Evolutionary conservation across 2,888 invertebrate species (phyloP).

Genomic region (Acronicta aceris): DNA sequence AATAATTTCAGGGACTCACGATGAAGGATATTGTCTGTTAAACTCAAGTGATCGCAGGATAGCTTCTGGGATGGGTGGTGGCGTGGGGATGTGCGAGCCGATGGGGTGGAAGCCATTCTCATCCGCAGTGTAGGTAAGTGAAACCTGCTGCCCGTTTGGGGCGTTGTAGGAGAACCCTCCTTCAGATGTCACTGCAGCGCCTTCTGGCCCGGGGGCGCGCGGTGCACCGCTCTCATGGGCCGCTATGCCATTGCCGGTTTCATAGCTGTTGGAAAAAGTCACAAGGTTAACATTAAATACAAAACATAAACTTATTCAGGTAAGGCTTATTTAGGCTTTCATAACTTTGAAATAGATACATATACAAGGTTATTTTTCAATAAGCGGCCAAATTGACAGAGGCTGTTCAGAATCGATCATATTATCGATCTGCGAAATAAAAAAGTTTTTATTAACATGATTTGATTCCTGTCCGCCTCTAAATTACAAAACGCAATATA

Average conservation of each 20-base stretch:
- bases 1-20: constrained; percentile 64
- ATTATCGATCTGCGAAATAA: too few species aligned
- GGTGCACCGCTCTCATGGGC: constrained; percentile 88
- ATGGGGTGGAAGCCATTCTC: constrained; percentile 91
- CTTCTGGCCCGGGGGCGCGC: constrained; percentile 84
- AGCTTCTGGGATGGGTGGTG: constrained; percentile 88
- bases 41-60: constrained; percentile 83
- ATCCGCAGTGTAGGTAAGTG: constrained; percentile 91
- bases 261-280: constrained; percentile 74
- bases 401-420: too few species aligned
- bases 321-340: too few species aligned
- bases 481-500: too few species aligned
- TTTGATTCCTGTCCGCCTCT: too few species aligned
- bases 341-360: too few species aligned
- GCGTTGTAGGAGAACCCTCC: constrained; percentile 91
- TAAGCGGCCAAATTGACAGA: too few species aligned
- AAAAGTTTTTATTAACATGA: too few species aligned
- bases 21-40: constrained; percentile 74
- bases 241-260: constrained; percentile 90
- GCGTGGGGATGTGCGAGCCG: constrained; percentile 89
- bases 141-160: constrained; percentile 90
- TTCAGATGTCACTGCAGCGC: constrained; percentile 87
- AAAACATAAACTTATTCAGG: too few species aligned
- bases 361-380: too few species aligned
- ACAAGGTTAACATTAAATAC: too few species aligned